Base-by-base conservation (phyloP, 2,113 vertebrate species). In the Coracopsis vasa region DNA sequence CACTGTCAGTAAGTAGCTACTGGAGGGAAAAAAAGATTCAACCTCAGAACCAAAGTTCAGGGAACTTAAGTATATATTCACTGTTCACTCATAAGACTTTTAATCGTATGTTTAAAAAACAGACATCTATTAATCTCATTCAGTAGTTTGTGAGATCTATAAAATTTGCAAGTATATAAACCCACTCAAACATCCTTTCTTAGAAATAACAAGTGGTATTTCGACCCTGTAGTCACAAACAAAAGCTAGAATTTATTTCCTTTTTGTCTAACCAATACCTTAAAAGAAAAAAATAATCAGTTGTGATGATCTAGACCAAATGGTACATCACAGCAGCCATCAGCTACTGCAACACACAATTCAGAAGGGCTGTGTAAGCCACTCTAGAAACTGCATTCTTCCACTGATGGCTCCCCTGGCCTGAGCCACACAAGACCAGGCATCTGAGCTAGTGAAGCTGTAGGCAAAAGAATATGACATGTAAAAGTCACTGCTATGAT, bases 251-350 rank as follows among this genome's bases (percentile, higher is more conserved):
- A 72, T 33, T 62, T 73, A 65, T 60, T 87, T 94, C 48, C 19
- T 61, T 80, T 71, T 81, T 78, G 24, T 78, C 33, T 70, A 70
- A 71, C 27, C 47, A 75, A 8, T 41, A 53, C 28, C 45, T 39
- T 6, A 45, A 41, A 44, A 5, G 66, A 61, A 50, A 86, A 35
- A 50, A 27, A 53, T 11, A 17, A 51, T 10, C 58, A 16, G 18
- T 50, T 77, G 21, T 33, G 72, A 37, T 0, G 0, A 45, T 27
- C 18, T 37, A 37, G 45, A 47, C 12, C 29, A 73, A 81, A 3
- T 0, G 29, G 47, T 39, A 11, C 4, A 18, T 48, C 77, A 35
- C 4, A 5, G 62, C 47, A 89, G 54, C 70, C 81, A 44, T 11
- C 79, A 88, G n/a, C 58, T 77, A 35, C 5, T 73, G 64, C 73